Conservation (phyloP, 2,113 vertebrate genomes). For the Isichthys henryi region DNA sequence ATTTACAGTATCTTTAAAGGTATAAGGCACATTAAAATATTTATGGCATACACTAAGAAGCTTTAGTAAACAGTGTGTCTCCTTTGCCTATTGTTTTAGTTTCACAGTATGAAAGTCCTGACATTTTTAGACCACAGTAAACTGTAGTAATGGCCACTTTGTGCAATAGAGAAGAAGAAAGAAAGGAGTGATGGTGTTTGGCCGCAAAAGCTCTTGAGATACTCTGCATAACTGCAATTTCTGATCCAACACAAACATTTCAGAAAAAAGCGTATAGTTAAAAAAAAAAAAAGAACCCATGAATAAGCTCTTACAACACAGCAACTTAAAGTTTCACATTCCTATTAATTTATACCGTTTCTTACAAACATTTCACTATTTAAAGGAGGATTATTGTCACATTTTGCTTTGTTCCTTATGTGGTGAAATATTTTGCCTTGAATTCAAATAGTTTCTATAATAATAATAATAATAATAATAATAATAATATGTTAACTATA, state of each 20-base stretch:
- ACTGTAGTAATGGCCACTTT: not conserved
- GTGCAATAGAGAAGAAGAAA: not conserved
- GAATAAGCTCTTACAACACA: not conserved
- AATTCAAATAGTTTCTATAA: not conserved
- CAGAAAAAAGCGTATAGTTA: not conserved
- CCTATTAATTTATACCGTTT: not conserved
- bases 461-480: not conserved
- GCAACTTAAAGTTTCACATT: not conserved
- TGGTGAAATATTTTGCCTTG: not conserved
- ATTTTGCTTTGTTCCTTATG: not conserved
- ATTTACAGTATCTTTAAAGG: not conserved
- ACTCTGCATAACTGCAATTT: not conserved
- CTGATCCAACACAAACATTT: not conserved
- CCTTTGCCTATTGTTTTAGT: not conserved
- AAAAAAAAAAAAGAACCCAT: not conserved
- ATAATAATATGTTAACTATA: not conserved
- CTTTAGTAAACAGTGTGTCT: not conserved
- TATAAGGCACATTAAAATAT: not conserved
- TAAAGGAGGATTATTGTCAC: not conserved
- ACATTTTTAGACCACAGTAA: not conserved
- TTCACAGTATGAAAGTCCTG: constrained; percentile 1
- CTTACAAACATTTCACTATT: not conserved
- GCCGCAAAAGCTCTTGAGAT: not conserved
- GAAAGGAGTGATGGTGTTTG: not conserved
- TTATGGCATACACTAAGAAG: not conserved